These are phyloP conservation scores for Phrynosoma platyrhinos DNA, from an alignment of 2,113 vertebrate genomes.

Conservation along the genomic window DNA sequence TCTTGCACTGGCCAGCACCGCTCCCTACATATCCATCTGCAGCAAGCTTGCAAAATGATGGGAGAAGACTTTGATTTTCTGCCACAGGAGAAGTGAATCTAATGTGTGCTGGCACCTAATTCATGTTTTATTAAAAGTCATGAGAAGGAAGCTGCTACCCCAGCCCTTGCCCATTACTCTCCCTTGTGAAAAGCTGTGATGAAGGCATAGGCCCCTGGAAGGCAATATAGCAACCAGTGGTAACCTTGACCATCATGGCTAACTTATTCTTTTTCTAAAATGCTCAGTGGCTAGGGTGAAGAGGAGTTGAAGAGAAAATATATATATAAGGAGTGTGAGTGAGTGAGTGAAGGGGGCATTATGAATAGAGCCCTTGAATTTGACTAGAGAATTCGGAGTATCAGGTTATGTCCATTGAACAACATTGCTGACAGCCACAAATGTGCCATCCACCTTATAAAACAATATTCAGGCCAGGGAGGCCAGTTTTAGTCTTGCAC, in stretches of 20 bases:
- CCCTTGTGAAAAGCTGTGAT: background rate
- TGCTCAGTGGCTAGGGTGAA: background rate
- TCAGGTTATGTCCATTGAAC: background rate
- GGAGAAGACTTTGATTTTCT: constrained; percentile 79
- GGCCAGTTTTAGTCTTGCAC: background rate
- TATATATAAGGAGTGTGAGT: background rate
- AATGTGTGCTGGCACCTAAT: constrained; percentile 72
- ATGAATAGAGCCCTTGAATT: background rate
- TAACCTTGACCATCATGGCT: background rate
- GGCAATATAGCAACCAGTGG: background rate
- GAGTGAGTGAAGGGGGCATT: background rate
- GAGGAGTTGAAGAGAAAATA: background rate
- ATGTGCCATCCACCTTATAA: background rate
- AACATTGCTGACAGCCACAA: background rate
- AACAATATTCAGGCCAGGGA: background rate
- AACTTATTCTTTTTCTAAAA: background rate
- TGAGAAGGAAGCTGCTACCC: constrained; percentile 58
- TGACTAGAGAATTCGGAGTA: background rate
- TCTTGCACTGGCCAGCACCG: constrained; percentile 57
- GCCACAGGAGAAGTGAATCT: constrained; percentile 72
- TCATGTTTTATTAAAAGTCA: constrained; percentile 80
- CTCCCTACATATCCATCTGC: constrained; percentile 76
- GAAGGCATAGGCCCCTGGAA: background rate
- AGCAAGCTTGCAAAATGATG: constrained; percentile 72
- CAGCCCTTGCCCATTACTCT: constrained; percentile 29